Evolutionary conservation across 2,113 vertebrate species (phyloP), one percentile per base, ranked within the genome.

Genomic region (Pachypanchax playfairii): DNA sequence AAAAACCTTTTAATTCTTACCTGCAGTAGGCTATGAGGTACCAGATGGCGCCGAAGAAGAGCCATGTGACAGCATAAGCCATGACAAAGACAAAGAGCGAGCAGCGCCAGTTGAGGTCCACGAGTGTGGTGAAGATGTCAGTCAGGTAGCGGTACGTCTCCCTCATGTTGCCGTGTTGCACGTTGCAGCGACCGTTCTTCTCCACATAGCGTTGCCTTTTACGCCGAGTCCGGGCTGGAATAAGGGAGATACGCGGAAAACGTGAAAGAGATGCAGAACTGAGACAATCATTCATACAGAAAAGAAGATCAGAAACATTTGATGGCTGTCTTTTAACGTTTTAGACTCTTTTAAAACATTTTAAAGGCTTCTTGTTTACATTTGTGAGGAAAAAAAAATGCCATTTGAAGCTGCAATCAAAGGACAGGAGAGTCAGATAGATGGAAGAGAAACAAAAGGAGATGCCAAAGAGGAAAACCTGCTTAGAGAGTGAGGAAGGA

Each of bases 41-140:
- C 97, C 97, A 98, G 85, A 98, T 95, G 87, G 96, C 93, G 41
- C 96, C 97, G 5, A 98, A 98, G 88, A 98, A 97, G 58, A 98
- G 95, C 97, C 97, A 98, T 52, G 96, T 98, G 88, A 95, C 89
- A 5, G 96, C 94, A 8, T 98, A 98, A 72, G 96, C 96, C 67
- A 98, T 92, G 90, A 96, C 94, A 72, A 98, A 98, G 82, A 98
- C 94, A 5, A 98, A 91, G 72, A 98, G 95, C 52, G 95, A 98
- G 89, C 95, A 94, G 75, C 96, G 94, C 97, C 97, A 98, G 87
- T 95, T 94, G 73, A 98, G 95, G 90, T 98, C 97, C 85, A 96
- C 97, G 62, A 98, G 85, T 0, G 97, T 98, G 89, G 97, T 98
- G 92, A 98, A 98, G 90, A 98, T 94, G 91, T 98, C 97, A 0